Conservation (phyloP, 2,888 invertebrate genomes). For the Archips xylosteana region DNA sequence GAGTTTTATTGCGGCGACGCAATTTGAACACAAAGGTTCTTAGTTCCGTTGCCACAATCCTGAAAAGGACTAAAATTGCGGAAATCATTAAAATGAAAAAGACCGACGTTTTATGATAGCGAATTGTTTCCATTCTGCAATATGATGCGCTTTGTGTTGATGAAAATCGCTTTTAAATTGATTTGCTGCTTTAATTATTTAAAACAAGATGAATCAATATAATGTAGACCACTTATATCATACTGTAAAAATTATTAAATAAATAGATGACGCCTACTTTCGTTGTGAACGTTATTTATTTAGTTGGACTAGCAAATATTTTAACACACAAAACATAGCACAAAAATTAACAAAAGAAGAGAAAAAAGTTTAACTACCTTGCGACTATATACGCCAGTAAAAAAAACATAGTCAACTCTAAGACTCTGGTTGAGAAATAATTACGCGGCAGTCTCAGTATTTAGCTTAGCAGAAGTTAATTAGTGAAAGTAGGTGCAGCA, state of each 20-base stretch:
- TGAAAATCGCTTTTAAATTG: background rate
- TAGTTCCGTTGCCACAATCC: conserved; percentile 15
- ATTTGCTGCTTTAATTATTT: background rate
- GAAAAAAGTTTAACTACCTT: too few relatives aligned
- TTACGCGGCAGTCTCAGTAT: conserved; percentile 56
- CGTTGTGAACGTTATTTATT: too few relatives aligned
- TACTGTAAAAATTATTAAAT: too few relatives aligned
- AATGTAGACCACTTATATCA: too few relatives aligned
- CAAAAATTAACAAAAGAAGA: too few relatives aligned
- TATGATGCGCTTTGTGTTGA: conserved; percentile 5
- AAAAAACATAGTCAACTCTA: conserved; percentile 13
- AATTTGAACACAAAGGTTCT: conserved; percentile 21
- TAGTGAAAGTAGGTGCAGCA: conserved; percentile 66
- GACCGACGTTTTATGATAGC: conserved; percentile 16
- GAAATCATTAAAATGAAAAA: conserved; percentile 34
- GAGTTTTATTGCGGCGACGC: conserved; percentile 17
- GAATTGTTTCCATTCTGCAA: conserved; percentile 25
- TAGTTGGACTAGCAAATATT: too few relatives aligned
- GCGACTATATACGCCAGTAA: background rate
- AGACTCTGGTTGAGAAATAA: conserved; percentile 50
- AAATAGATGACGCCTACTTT: too few relatives aligned
- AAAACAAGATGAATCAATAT: background rate
- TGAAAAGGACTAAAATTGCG: conserved; percentile 31
- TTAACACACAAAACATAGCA: too few relatives aligned
- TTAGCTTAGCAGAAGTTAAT: conserved; percentile 73